Conservation (phyloP, 2,113 vertebrate species). For the Phycodurus eques region DNA sequence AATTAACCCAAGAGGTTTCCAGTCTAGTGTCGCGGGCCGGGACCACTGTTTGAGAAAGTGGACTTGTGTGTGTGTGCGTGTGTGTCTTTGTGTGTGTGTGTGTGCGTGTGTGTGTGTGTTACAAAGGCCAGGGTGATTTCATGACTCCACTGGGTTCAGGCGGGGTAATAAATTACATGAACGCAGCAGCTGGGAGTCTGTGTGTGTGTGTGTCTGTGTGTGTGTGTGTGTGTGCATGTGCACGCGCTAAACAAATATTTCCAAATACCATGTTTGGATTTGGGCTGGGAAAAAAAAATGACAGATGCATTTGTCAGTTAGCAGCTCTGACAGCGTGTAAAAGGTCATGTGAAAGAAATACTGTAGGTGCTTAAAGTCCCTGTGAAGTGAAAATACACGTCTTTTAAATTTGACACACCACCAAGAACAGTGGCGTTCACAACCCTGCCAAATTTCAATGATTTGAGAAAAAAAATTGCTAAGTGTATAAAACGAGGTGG, state of each 20-base stretch:
- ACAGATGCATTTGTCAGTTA: slow-evolving; percentile 4
- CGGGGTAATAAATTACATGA: slow-evolving; percentile 69
- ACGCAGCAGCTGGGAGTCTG: slow-evolving; percentile 68
- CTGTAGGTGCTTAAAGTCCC: neutral
- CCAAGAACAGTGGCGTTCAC: neutral
- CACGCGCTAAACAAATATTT: slow-evolving; percentile 26
- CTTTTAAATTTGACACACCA: neutral
- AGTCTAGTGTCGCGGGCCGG: slow-evolving; percentile 18
- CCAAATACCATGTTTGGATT: slow-evolving; percentile 19
- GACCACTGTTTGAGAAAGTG: slow-evolving; percentile 44
- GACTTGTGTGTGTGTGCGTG: slow-evolving; percentile 10
- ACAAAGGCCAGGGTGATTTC: slow-evolving; percentile 63
- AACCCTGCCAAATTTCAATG: neutral
- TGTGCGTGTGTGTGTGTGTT: slow-evolving; percentile 24
- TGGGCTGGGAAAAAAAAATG: slow-evolving; percentile 1
- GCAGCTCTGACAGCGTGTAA: neutral
- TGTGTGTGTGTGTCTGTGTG: slow-evolving; percentile 35
- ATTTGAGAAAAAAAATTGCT: neutral
- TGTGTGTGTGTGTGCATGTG: neutral
- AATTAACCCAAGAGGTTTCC: slow-evolving; percentile 72
- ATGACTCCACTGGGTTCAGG: slow-evolving; percentile 67
- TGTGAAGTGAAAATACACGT: neutral
- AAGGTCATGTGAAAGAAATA: neutral
- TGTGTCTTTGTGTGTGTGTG: slow-evolving; percentile 23
- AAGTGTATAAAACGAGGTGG: neutral